Base-by-base conservation (phyloP, 2,797 vertebrate genomes). In the Eulemur albifrons region DNA sequence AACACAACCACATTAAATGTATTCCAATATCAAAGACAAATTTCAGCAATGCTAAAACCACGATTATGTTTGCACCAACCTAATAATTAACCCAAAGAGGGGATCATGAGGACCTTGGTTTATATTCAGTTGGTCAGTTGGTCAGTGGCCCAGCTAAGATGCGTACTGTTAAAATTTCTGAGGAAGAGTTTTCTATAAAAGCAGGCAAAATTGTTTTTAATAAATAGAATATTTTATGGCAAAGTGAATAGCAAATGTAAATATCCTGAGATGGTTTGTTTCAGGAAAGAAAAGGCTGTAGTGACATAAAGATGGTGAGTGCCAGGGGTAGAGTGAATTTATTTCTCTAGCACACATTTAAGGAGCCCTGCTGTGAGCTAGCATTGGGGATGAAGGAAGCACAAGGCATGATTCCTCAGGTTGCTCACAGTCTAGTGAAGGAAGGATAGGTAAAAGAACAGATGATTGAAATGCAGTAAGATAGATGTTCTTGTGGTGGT, bases 351-450 rank as follows among this genome's bases (percentile, higher is more conserved):
- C 45, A 84, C 7, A 48, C 52, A 40, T 61, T 82, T 63, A 67
- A 84, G 92, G 57, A 84, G 21, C 23, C 43, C 32, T 50, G 35
- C 30, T 75, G 11, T 79, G 18, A 88, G 32, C 50, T 43, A 80
- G 65, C 85, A 35, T 95, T 92, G 77, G 73, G 38, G 30, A 48
- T 94, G 32, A 61, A 87, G 84, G 83, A 89, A 73, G 15, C n/a
- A 40, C 14, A 83, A 87, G 54, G 10, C 14, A 3, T 90, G 35
- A 70, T 91, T 93, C 40, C 79, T 93, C 50, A 23, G 2, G 48
- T 83, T 86, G 38, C 48, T 93, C 48, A 61, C 35, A 72, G 52
- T 93, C 27, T 93, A 43, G 43, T 61, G 59, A 86, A 54, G 59
- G n/a, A 77, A 32, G 13, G 25, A 67, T 17, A 38, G 25, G 27